Evolutionary conservation across 2,888 invertebrate genomes (phyloP), one percentile per base, ranked within the genome.

Genomic region (Nasonia oneida): DNA sequence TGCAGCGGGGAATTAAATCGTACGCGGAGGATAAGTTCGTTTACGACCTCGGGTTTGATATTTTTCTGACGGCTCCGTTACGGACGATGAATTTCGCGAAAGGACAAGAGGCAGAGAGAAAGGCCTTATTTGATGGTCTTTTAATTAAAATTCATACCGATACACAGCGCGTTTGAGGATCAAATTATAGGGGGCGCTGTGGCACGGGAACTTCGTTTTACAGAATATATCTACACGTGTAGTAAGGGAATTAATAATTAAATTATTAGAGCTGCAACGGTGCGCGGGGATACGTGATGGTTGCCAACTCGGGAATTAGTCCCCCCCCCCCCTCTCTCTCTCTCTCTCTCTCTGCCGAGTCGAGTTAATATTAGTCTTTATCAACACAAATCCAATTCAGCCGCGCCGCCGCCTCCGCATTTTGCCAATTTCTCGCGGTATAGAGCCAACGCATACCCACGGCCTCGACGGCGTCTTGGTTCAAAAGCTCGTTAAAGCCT

Each of bases 401-500:
- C 76, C 8, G 18, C 57, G 50, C 47, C 10, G 12, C 47, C 12
- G 50, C 47, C 10, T 8, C 47, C 1, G 73, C 23, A 29, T 73
- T 83, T 70, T 61, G n/a, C 8, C 42, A 78, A 71, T 82, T 76
- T 67, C 82, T 67, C 10, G 37, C 10, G 18, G 6, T 18, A 29
- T 29, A 15, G 4, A 47, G 23, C 14, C 64, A 50, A 53, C 75
- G 39, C 23, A 42, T 39, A 42, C 53, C n/a, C 73, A 23, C 39
- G 39, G 70, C 29, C 29, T 29, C 0, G 29, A 29, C 70, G 29
- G 37, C 37, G 37, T 77, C 53, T 70, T 67, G 29, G 76, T 77
- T 83, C 50, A 57, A 76, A 76, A 76, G 70, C 83, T 83, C 76
- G 53, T 83, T 83, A 53, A 12, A 29, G 47, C 6, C 33, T 50